Evolutionary conservation across 1,140 invertebrate species (phyloP).

Genomic region (Harpegnathos saltator): DNA sequence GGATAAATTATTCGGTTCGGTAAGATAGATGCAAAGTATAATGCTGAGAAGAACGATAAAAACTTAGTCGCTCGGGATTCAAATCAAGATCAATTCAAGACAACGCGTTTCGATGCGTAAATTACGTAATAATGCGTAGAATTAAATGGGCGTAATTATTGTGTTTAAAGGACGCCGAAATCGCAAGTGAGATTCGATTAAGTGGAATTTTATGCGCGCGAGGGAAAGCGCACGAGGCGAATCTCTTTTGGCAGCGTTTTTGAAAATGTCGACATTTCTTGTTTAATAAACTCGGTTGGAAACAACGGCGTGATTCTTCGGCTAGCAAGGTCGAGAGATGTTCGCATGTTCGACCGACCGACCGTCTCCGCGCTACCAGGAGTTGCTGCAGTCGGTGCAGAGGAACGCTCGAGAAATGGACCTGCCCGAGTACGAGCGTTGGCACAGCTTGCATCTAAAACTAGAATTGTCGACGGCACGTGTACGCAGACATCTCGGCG

Average conservation of each 20-base stretch:
- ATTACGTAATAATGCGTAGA: no score
- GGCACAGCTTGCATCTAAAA: conserved; percentile 80
- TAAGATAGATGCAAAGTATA: no score
- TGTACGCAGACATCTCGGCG: conserved; percentile 81
- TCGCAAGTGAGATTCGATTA: neutral
- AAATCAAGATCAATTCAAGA: no score
- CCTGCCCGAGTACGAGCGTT: conserved; percentile 57
- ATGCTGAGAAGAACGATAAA: no score
- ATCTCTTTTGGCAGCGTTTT: neutral
- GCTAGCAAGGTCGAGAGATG: conserved; percentile 4
- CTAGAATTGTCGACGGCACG: conserved; percentile 76
- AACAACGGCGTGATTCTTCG: conserved; percentile 11
- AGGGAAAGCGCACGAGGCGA: neutral
- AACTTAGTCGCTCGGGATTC: no score
- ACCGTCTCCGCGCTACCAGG: neutral
- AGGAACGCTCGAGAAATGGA: conserved; percentile 32
- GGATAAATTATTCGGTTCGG: no score
- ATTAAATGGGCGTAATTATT: neutral
- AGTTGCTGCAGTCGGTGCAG: neutral
- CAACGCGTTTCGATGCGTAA: no score
- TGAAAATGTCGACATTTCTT: conserved; percentile 5
- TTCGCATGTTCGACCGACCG: neutral
- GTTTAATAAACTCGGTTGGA: conserved; percentile 33
- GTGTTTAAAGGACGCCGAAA: neutral
- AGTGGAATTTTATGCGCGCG: neutral